Percentiles rank a stretch among this genome's conserved stretches.
phyloP scores from a whole-genome alignment of 92 coral and sea anemone species.

The Pocillopora meandrina region DNA sequence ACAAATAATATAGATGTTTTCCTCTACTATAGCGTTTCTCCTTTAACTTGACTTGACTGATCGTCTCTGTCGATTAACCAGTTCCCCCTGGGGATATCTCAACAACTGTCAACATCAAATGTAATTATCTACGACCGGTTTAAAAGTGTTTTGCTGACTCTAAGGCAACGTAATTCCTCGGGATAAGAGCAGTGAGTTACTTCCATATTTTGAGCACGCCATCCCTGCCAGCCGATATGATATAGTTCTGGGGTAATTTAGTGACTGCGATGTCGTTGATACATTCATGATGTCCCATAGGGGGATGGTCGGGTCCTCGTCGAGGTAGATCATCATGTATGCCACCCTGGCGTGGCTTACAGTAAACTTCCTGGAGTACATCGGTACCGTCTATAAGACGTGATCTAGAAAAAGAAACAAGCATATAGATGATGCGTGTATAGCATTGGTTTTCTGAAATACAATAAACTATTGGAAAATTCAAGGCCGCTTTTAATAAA shows the following conservation, averaged over 20 bases:
- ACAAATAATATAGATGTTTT: too few species aligned
- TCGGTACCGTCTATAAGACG: constrained; percentile 97
- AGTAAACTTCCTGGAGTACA: constrained; percentile 90
- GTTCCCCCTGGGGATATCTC: too few species aligned
- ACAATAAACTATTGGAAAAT: too few species aligned
- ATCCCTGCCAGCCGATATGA: constrained; percentile 92
- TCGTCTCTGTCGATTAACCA: too few species aligned
- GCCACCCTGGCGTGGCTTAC: constrained; percentile 83
- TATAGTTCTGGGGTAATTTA: constrained; percentile 88
- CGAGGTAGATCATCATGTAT: constrained; percentile 95
- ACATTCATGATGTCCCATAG: constrained; percentile 98
- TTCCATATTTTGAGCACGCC: constrained; percentile 98
- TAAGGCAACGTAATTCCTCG: background rate
- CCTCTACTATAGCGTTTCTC: too few species aligned
- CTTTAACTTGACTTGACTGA: too few species aligned
- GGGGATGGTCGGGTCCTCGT: constrained; percentile 95
- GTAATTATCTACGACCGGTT: background rate
- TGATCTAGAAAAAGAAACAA: constrained; percentile 54
- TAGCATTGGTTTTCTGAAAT: too few species aligned
- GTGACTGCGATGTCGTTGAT: constrained; percentile 88
- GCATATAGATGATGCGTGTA: background rate
- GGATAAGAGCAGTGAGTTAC: constrained; percentile 18
- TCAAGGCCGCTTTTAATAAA: too few species aligned
- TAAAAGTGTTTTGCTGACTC: background rate
- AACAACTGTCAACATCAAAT: too few species aligned